Evolutionary conservation across 2,797 vertebrate genomes (phyloP).

Genomic region (Rhabdophis nuchalis): DNA sequence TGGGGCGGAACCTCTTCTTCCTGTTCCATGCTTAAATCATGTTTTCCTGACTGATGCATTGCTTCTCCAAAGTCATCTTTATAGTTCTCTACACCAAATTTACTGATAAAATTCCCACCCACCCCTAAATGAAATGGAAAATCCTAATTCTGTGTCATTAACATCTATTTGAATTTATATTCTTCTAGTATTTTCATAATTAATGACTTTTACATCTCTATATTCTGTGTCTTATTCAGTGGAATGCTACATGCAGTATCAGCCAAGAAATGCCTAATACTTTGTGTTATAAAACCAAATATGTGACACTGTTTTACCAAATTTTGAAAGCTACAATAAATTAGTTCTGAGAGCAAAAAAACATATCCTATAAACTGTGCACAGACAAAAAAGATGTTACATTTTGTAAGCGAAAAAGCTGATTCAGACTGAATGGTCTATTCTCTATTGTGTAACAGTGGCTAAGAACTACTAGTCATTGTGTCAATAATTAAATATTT

Average conservation of each 20-base stretch:
- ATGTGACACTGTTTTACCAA: background rate
- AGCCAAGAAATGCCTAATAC: background rate
- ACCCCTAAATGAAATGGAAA: background rate
- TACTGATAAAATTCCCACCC: background rate
- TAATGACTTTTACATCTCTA: background rate
- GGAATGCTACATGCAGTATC: background rate
- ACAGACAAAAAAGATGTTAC: background rate
- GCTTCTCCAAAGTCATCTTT: background rate
- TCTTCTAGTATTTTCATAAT: background rate
- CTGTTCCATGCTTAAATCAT: background rate
- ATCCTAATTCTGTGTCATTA: background rate
- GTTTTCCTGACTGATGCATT: background rate
- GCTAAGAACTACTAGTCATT: background rate
- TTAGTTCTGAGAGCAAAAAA: background rate
- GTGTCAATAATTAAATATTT: background rate
- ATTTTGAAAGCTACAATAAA: background rate
- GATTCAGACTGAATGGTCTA: background rate
- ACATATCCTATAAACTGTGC: background rate
- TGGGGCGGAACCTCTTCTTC: too few relatives aligned
- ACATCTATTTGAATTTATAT: background rate
- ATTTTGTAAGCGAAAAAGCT: background rate
- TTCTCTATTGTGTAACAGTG: background rate
- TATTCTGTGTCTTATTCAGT: background rate
- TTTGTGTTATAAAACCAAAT: background rate
- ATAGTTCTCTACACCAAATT: background rate